Base-by-base conservation (phyloP, 2,797 vertebrate genomes). In the Numenius phaeopus region DNA sequence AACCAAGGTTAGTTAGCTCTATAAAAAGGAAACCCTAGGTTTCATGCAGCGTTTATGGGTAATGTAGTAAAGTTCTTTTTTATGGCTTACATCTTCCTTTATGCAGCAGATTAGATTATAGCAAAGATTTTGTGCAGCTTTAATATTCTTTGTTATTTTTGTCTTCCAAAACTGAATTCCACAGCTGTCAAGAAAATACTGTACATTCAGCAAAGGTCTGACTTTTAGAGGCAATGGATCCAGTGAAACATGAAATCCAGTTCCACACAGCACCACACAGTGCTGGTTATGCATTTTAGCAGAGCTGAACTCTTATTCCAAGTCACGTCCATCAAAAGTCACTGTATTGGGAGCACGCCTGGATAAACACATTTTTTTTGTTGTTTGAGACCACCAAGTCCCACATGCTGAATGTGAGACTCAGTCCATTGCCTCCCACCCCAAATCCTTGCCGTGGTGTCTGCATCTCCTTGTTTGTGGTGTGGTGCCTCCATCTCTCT, bases 111-210 rank as follows among this genome's bases (percentile, higher is more conserved):
- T 21, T 87, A 39, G 44, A 83, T 46, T 89, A 46, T 23, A 70
- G 37, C 7, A 80, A 79, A 80, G 47, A 73, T 54, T 77, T 70
- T 89, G 54, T 77, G 44, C 44, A 77, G 37, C 26, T 89, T 70
- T 91, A 87, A 77, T 9, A 52, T 85, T 87, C 40, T n/a, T 7
- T 83, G 6, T 40, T 80, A 71, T 64, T 87, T 86, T 87, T 87
- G n/a, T 54, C 70, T 93, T 86, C 61, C 72, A 92, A 91, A 78
- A 69, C 7, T 11, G 6, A 90, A 87, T 94, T 90, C 69, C 14
- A 8, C 54, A 95, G 22, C 30, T 83, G 84, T 81, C 72, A 78
- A 67, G 67, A 90, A 86, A 93, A 95, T 83, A 47, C 22, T 24
- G 23, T 76, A 29, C 14, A 29, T 91, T 76, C 84, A 91, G 76